These are phyloP conservation scores for Microctonus brassicae DNA, from an alignment of 2,888 invertebrate genomes.

Conservation along the genomic window DNA sequence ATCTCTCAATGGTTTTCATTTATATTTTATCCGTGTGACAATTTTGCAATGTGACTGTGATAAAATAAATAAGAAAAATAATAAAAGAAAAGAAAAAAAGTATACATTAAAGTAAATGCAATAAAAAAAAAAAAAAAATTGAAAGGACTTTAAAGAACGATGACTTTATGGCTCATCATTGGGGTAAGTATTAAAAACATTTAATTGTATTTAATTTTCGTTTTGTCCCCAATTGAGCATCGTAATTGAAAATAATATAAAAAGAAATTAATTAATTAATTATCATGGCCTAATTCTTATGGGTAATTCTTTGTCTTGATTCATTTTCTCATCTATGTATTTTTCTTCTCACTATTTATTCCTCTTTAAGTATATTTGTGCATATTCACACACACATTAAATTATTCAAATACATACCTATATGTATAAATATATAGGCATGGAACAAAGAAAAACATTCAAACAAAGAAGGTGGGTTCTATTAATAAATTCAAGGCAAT, in stretches of 20 bases:
- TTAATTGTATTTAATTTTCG: neutral
- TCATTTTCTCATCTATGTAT: conserved; percentile 3
- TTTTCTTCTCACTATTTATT: conserved; percentile 5
- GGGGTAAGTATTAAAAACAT: conserved; percentile 39
- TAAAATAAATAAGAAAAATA: neutral
- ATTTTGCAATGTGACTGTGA: neutral
- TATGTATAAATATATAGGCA: neutral
- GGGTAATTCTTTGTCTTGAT: neutral
- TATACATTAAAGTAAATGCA: neutral
- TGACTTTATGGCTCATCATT: conserved; percentile 8
- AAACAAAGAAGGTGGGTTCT: conserved; percentile 1
- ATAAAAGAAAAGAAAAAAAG: neutral
- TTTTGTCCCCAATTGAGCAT: neutral
- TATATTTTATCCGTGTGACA: neutral
- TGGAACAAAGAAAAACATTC: neutral
- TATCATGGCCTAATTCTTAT: neutral
- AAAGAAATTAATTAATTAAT: neutral
- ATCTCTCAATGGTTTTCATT: neutral
- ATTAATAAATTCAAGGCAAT: neutral
- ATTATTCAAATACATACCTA: neutral
- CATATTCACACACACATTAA: neutral
- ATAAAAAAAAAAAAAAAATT: too few species aligned
- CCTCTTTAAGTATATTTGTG: neutral
- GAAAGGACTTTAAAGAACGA: conserved; percentile 5
- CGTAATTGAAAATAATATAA: neutral